These are phyloP conservation scores for Oxycera nigricornis DNA, from an alignment of 2,888 invertebrate genomes.

Conservation along the genomic window DNA sequence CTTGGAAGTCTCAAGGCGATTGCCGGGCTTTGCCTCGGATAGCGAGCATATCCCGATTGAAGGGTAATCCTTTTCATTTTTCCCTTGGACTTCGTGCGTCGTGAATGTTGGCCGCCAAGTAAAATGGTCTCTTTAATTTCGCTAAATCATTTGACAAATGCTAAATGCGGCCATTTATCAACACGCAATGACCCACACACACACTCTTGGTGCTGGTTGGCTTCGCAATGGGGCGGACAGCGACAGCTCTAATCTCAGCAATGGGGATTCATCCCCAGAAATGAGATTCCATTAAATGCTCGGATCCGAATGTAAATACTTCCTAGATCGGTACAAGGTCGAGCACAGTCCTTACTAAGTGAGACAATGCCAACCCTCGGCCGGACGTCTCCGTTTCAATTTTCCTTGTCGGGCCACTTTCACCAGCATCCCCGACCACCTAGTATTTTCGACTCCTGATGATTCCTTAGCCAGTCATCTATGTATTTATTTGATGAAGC, in stretches of 20 bases:
- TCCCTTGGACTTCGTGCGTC: background rate
- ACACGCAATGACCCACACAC: constrained; percentile 20
- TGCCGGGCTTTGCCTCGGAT: background rate
- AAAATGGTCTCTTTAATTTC: constrained; percentile 25
- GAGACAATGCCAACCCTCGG: no score
- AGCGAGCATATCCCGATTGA: background rate
- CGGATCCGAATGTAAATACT: constrained; percentile 4
- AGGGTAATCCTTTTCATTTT: constrained; percentile 25
- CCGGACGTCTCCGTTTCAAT: background rate
- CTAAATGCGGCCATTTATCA: constrained; percentile 35
- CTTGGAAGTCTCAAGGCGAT: constrained; percentile 14
- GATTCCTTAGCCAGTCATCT: constrained; percentile 18
- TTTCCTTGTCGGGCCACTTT: background rate
- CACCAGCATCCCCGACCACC: background rate
- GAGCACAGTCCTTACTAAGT: background rate
- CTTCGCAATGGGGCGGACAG: background rate
- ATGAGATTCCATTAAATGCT: constrained; percentile 14
- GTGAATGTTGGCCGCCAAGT: constrained; percentile 7
- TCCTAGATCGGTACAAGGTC: background rate
- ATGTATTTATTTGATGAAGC: constrained; percentile 5
- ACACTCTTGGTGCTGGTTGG: background rate
- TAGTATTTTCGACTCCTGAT: background rate
- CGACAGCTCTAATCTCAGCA: background rate
- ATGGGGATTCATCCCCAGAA: background rate
- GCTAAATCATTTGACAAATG: constrained; percentile 37